Conservation (phyloP, 2,888 invertebrate species). For the Mythimna pallens region DNA sequence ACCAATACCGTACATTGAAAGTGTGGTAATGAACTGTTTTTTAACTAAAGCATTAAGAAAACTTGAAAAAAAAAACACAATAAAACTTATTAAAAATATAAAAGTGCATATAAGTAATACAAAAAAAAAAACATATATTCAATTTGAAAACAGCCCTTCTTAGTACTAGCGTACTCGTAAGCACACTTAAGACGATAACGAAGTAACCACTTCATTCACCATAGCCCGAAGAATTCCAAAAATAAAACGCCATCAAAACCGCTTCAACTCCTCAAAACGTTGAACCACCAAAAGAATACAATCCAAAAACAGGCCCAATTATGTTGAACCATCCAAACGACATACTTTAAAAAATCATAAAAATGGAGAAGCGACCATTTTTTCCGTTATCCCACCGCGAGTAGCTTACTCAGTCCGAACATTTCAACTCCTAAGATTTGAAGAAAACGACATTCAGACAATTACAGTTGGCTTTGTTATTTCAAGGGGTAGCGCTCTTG, state of each 20-base stretch:
- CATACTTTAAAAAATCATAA: constrained; percentile 61
- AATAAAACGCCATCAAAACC: constrained; percentile 12
- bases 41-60: no score
- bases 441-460: constrained; percentile 62
- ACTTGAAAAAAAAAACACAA: no score
- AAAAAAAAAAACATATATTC: no score
- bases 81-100: no score
- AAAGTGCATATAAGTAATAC: no score
- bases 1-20: no score
- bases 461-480: constrained; percentile 69
- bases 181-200: neutral
- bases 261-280: constrained; percentile 17
- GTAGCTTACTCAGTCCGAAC: constrained; percentile 54
- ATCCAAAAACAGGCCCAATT: constrained; percentile 57
- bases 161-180: neutral
- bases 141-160: neutral
- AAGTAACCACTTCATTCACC: neutral
- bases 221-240: neutral
- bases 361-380: constrained; percentile 58
- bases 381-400: constrained; percentile 56
- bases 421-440: constrained; percentile 57
- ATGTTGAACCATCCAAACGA: constrained; percentile 58
- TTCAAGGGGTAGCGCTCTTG: constrained; percentile 61
- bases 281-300: constrained; percentile 38
- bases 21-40: no score